These are phyloP conservation scores for Puffinus mauretanicus DNA, from an alignment of 2,113 vertebrate species.

Conservation along the genomic window DNA sequence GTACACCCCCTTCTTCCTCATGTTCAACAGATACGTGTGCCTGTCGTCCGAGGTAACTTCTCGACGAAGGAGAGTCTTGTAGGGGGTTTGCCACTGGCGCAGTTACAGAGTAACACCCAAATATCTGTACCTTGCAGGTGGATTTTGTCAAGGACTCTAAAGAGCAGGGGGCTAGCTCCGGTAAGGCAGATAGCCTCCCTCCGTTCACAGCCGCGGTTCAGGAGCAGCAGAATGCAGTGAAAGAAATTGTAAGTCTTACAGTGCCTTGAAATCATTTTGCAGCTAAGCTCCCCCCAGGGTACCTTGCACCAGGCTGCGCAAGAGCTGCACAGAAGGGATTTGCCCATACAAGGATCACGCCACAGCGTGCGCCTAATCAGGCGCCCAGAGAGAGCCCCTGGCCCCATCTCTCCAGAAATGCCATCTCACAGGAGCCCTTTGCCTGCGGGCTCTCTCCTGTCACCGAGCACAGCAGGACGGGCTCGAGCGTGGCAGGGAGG, in stretches of 20 bases:
- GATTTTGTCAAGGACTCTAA: conserved; percentile 66
- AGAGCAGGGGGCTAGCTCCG: conserved; percentile 49
- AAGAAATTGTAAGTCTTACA: conserved; percentile 78
- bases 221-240: conserved; percentile 80
- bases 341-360: not conserved
- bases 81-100: not conserved
- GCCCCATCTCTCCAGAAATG: not conserved
- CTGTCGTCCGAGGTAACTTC: conserved; percentile 68
- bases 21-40: conserved; percentile 83
- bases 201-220: conserved; percentile 68
- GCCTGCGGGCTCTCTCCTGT: not conserved
- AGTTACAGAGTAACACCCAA: not conserved
- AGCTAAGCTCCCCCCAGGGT: not conserved
- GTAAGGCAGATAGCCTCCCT: conserved; percentile 56
- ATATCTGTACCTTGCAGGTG: conserved; percentile 57
- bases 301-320: not conserved
- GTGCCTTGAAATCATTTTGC: not conserved
- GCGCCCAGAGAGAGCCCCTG: not conserved
- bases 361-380: not conserved
- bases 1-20: conserved; percentile 85
- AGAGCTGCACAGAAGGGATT: not conserved
- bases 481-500: not conserved
- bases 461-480: not conserved
- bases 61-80: rapidly evolving
- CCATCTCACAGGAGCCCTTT: not conserved